Base-by-base conservation (phyloP, 1,140 invertebrate genomes). In the Cyrtorhinus lividipennis region DNA sequence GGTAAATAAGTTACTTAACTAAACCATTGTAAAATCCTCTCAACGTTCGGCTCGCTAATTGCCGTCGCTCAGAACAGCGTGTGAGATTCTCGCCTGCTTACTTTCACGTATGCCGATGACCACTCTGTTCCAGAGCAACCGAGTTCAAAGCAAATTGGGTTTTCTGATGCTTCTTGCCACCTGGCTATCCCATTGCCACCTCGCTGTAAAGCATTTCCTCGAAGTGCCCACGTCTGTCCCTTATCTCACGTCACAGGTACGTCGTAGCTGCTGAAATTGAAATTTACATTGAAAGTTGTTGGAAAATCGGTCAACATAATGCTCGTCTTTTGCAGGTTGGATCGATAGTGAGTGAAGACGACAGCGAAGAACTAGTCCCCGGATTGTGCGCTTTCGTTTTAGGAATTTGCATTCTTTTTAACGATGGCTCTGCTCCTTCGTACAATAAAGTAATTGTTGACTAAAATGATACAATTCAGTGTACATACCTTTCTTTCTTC, bases 341-440 rank as follows among this genome's bases (percentile, higher is more conserved):
- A 62, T 82, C 86, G 18, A 82, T 81, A 65, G 87, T 89, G 75
- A 84, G 87, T 22, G 48, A 53, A 64, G 91, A 95, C 72, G 92
- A 94, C 65, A 84, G 87, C 69, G 92, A 93, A 69, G 84, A 86
- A 67, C 76, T 98, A 53, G 78, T 96, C 18, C 85, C 92, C 73
- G 94, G 94, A 56, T 77, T 98, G 62, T 94, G 92, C 73, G 92
- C 96, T 1, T 93, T 98, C 72, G 77, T 98, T 2, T 83, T 99
- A 68, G 95, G 92, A 1, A 79, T 98, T 53, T 95, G 92, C 73
- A 82, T 97, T 56, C 81, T 90, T 65, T 95, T 89, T 74, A 98
- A 97, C 74, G 90, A 97, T 70, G 86, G 95, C 68, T 84, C 84
- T 1, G 84, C 91, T 23, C 75, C 83, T 27, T 82, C 81, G 66